A percentile compares a stretch with the other conserved stretches of the same genome.
These are phyloP conservation scores for Lepetodrilus schrolli DNA, from an alignment of 2,888 invertebrate genomes.

Conservation along the genomic window DNA sequence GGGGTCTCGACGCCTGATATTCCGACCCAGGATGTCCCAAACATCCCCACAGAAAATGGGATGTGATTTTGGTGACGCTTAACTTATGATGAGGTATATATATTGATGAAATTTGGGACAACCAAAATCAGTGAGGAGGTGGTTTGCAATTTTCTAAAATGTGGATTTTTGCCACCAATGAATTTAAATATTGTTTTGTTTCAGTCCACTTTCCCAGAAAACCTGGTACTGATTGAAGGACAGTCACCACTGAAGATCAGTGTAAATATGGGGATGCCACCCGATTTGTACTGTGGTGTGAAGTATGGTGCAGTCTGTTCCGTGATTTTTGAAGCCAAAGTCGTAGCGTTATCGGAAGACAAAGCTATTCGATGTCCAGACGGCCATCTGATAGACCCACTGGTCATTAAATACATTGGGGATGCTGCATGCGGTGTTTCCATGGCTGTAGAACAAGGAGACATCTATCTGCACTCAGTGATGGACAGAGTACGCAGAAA, in stretches of 20 bases:
- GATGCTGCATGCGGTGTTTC: not conserved
- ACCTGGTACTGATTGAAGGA: conserved; percentile 45
- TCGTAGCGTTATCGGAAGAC: not conserved
- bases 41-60: too few relatives aligned
- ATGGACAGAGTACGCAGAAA: not conserved
- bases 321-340: conserved; percentile 37
- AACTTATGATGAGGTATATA: too few relatives aligned
- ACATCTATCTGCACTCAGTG: not conserved
- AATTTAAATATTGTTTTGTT: too few relatives aligned
- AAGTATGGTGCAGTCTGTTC: conserved; percentile 42
- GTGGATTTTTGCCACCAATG: too few relatives aligned
- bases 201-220: too few relatives aligned
- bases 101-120: too few relatives aligned
- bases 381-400: not conserved
- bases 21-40: too few relatives aligned
- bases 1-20: too few relatives aligned
- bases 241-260: conserved; percentile 26
- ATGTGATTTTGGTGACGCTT: too few relatives aligned
- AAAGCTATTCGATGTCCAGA: not conserved
- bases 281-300: conserved; percentile 44
- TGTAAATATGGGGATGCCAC: conserved; percentile 33
- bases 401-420: not conserved
- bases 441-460: not conserved
- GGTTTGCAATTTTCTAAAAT: conserved; percentile 22
- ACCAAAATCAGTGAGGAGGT: conserved; percentile 41